Conservation (phyloP, 2,888 invertebrate genomes). For the Nycteola revayana region DNA sequence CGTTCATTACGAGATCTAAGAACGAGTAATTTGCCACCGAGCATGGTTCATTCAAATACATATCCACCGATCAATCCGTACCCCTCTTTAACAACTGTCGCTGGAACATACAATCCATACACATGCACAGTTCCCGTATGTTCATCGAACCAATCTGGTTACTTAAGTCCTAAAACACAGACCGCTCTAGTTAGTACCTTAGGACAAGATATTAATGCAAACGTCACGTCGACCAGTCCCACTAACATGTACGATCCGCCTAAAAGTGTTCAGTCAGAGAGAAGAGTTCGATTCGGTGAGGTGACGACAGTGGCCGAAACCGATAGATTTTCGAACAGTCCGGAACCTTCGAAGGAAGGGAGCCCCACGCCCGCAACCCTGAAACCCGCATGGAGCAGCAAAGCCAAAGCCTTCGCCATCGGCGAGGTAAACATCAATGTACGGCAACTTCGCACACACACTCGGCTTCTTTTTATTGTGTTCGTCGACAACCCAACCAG, state of each 20-base stretch:
- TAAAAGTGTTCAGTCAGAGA: conserved; percentile 71
- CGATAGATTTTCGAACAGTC: conserved; percentile 62
- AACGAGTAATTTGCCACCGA: conserved; percentile 50
- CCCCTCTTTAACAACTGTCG: conserved; percentile 73
- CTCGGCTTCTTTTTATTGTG: conserved; percentile 79
- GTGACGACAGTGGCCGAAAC: conserved; percentile 66
- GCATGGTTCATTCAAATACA: conserved; percentile 70
- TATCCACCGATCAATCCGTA: conserved; percentile 74
- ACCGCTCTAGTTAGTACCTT: conserved; percentile 51
- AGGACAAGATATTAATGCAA: conserved; percentile 65
- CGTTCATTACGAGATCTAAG: conserved; percentile 63
- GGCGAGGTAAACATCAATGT: conserved; percentile 80
- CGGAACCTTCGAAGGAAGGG: conserved; percentile 60
- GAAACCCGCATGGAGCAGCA: conserved; percentile 79
- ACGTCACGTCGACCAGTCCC: conserved; percentile 53
- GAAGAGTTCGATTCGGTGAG: conserved; percentile 76
- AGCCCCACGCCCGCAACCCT: conserved; percentile 60
- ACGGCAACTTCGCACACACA: conserved; percentile 67
- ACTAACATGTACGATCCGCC: conserved; percentile 49
- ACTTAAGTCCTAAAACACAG: conserved; percentile 45
- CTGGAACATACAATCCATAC: conserved; percentile 74
- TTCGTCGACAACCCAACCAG: conserved; percentile 70
- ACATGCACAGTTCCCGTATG: conserved; percentile 63
- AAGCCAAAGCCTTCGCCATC: conserved; percentile 79
- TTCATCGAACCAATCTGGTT: conserved; percentile 46